Conservation (phyloP, 2,797 vertebrate genomes). For the Philypnodon macrostomus region DNA sequence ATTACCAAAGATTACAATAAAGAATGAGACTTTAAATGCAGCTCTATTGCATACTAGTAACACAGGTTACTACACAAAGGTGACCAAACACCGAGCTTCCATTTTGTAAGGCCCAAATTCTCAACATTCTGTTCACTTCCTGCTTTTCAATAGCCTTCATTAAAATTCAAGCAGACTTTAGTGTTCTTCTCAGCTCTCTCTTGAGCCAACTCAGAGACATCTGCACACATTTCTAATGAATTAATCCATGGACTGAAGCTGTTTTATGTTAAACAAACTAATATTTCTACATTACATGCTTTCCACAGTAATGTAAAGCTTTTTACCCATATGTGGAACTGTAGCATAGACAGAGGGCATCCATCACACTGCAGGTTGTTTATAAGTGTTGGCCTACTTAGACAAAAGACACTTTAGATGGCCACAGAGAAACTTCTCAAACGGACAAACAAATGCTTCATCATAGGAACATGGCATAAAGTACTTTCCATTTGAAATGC, state of each 20-base stretch:
- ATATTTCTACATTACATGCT: conserved; percentile 5
- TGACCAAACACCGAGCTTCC: conserved; percentile 24
- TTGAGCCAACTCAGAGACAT: conserved; percentile 1
- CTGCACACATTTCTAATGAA: conserved; percentile 10
- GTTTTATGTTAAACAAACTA: no score
- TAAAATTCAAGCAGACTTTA: conserved; percentile 55
- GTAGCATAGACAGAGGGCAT: conserved; percentile 28
- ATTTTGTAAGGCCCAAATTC: conserved; percentile 36
- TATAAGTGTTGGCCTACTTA: conserved; percentile 37
- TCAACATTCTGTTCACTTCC: conserved; percentile 31
- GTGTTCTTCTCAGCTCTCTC: conserved; percentile 25
- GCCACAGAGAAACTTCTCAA: conserved; percentile 53
- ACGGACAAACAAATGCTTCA: conserved; percentile 35
- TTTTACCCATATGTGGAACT: conserved; percentile 16
- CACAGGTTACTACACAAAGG: conserved; percentile 25
- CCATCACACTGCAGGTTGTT: conserved; percentile 40
- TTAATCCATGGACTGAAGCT: conserved; percentile 1
- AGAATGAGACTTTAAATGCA: no score
- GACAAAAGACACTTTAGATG: conserved; percentile 61
- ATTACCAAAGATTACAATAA: no score
- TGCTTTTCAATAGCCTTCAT: conserved; percentile 38
- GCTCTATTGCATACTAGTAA: no score
- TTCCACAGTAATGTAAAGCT: conserved; percentile 14
- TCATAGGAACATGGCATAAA: conserved; percentile 32
- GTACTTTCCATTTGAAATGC: conserved; percentile 29